Evolutionary conservation across 2,113 vertebrate genomes (phyloP), one percentile per base, ranked within the genome.

Genomic region (Platycercus adscitus): DNA sequence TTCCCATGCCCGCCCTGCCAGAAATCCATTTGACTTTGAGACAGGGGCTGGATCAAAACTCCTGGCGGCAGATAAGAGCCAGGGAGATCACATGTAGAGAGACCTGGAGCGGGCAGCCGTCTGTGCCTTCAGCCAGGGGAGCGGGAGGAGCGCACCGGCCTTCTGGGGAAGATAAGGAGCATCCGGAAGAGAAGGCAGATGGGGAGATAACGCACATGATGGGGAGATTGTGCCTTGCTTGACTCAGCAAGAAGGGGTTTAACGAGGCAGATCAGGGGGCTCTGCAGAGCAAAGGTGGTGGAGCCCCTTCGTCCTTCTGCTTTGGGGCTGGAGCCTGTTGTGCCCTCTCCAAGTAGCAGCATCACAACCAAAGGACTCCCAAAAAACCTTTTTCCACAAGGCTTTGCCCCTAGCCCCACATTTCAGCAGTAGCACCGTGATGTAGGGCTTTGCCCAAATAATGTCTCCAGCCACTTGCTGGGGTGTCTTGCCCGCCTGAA

Each of bases 121-220:
- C 66, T 49, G 83, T 92, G 86, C 83, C 84, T 84, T 64, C 80
- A 73, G 79, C 43, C 9, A 0, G 53, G 35, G 19, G 35, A 85
- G 81, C 2, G 4, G 81, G 43, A 79, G 80, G 24, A 47, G 21
- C 39, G 3, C 5, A 0, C 12, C 2, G 5, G 35, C 56, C 33
- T 79, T n/a, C 43, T 43, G 2, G 77, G 76, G 75, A 83, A 96
- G 96, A 94, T 92, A 95, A 93, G 94, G 68, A 86, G 66, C 90
- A 52, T 65, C 61, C 31, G 79, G 93, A 43, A 92, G 60, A 60
- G 49, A 53, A 89, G 65, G 69, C 43, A 81, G 89, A 95, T 89
- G 8, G 56, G n/a, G 87, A 96, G 93, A 96, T 90, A 95, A 69
- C 0, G 11, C 29, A 24, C 0, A 13, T 65, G 92, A 90, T 77